These are phyloP conservation scores for Anoura caudifer DNA, from an alignment of 2,113 vertebrate species.

Conservation along the genomic window DNA sequence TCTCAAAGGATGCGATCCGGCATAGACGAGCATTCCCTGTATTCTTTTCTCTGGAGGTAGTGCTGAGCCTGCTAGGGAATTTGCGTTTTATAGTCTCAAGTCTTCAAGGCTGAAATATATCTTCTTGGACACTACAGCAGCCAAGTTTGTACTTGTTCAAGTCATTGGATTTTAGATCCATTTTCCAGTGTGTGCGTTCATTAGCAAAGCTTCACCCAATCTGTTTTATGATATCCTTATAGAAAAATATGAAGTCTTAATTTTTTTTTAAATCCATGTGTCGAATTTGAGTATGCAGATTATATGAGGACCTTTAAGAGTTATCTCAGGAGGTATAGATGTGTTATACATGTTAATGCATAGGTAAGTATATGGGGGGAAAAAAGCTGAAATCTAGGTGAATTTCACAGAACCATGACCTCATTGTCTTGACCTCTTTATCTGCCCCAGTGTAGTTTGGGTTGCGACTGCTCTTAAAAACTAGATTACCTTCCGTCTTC, in stretches of 20 bases:
- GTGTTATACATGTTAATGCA: not conserved
- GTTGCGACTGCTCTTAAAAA: not conserved
- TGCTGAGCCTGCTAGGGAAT: not conserved
- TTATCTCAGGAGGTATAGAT: not conserved
- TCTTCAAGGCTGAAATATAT: not conserved
- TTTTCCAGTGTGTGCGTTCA: not conserved
- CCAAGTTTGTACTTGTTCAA: not conserved
- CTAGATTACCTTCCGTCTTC: not conserved
- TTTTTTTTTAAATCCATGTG: not conserved
- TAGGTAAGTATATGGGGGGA: too few relatives aligned
- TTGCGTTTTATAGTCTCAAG: not conserved
- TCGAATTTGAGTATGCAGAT: not conserved
- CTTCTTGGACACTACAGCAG: not conserved
- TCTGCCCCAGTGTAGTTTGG: not conserved
- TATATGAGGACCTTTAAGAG: not conserved
- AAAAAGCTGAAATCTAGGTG: not conserved
- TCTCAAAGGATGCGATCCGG: not conserved
- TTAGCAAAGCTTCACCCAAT: not conserved
- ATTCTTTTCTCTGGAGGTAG: not conserved
- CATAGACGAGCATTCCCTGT: not conserved
- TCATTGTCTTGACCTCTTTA: constrained; percentile 16
- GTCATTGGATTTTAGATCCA: not conserved
- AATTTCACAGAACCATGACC: not conserved
- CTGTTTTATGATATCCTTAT: not conserved
- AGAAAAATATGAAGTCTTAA: not conserved